phyloP scores from a whole-genome alignment of 92 coral and sea anemone genomes.

The Bergia puertoricense region DNA sequence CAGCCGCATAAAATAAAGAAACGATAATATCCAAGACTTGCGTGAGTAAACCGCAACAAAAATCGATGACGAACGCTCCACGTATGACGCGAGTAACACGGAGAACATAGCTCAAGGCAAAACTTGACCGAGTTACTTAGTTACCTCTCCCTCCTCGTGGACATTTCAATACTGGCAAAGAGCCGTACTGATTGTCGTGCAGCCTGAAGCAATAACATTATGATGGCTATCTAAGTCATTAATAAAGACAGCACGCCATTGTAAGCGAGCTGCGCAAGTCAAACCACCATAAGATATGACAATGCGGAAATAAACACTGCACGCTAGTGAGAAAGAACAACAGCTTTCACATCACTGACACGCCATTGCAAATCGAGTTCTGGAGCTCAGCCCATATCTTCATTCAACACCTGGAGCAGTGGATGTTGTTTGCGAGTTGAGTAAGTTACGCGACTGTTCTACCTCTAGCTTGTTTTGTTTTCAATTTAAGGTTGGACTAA shows the following conservation, averaged over 20 bases:
- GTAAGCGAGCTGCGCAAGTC: background rate
- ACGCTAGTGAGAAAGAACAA: background rate
- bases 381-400: background rate
- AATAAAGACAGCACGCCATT: background rate
- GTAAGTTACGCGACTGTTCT: too few species aligned
- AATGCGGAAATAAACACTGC: constrained; percentile 18
- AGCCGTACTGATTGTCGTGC: background rate
- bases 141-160: background rate
- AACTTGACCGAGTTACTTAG: background rate
- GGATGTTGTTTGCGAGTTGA: too few species aligned
- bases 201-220: background rate
- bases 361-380: background rate
- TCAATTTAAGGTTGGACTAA: too few species aligned
- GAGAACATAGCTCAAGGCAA: background rate
- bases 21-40: background rate
- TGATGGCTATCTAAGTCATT: background rate
- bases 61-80: background rate
- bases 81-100: background rate
- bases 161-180: background rate
- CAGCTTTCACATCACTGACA: background rate
- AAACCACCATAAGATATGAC: background rate
- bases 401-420: background rate
- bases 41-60: background rate
- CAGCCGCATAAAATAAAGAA: background rate
- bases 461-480: too few species aligned